Evolutionary conservation across 2,888 invertebrate species (phyloP).

Genomic region (Netelia fuscicornis): DNA sequence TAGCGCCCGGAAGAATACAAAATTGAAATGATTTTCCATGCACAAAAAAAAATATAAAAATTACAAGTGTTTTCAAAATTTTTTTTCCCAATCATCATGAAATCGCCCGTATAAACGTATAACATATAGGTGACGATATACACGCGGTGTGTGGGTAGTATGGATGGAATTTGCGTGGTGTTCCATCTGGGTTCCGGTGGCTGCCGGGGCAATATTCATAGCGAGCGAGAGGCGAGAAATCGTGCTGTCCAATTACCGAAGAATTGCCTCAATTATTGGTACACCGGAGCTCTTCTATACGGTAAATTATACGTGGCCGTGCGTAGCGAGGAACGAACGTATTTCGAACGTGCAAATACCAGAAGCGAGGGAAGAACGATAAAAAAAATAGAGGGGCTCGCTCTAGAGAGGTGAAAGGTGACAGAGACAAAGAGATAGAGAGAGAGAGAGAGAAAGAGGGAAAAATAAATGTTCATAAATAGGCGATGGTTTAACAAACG

Average conservation of each 20-base stretch:
- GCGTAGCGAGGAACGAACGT: background rate
- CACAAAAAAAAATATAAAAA: background rate
- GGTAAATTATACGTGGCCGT: conserved; percentile 15
- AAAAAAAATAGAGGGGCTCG: background rate
- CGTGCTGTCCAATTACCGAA: conserved; percentile 60
- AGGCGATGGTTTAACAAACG: conserved; percentile 30
- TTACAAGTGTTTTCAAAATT: background rate
- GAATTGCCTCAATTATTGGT: conserved; percentile 60
- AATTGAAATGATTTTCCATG: too few species aligned
- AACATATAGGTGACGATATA: background rate
- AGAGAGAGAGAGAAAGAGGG: background rate
- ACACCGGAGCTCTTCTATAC: conserved; percentile 1
- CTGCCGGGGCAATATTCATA: conserved; percentile 48
- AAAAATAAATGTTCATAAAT: conserved; percentile 10
- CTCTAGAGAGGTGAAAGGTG: background rate
- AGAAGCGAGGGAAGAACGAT: background rate
- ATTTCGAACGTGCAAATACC: conserved; percentile 14
- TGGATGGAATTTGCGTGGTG: conserved; percentile 49
- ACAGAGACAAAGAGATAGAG: background rate
- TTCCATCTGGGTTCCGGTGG: conserved; percentile 45
- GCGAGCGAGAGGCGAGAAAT: conserved; percentile 48
- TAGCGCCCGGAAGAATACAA: too few species aligned
- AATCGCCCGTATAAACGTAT: conserved; percentile 4
- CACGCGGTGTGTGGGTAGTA: background rate
- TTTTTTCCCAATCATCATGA: background rate